These are phyloP conservation scores for Ivindomyrus marchei DNA, from an alignment of 2,113 vertebrate species.

Conservation along the genomic window DNA sequence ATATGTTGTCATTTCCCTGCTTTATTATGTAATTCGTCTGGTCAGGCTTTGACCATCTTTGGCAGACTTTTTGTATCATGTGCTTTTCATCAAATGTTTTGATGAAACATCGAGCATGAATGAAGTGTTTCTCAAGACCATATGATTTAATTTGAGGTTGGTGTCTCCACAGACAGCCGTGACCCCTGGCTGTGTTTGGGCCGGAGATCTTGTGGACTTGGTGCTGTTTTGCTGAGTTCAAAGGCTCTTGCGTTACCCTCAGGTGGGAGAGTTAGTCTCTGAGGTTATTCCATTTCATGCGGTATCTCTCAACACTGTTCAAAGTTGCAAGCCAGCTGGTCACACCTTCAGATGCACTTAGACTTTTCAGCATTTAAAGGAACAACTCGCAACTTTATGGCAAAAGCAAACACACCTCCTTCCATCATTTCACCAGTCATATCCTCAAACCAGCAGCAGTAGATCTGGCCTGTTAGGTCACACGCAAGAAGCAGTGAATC, in stretches of 20 bases:
- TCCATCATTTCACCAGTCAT: not conserved
- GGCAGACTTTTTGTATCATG: not conserved
- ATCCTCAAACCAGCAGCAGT: not conserved
- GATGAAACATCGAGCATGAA: not conserved
- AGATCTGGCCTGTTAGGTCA: not conserved
- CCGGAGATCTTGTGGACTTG: not conserved
- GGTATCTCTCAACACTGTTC: not conserved
- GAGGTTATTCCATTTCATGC: not conserved
- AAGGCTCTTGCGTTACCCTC: not conserved
- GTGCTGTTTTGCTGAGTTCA: not conserved
- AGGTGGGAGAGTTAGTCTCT: not conserved
- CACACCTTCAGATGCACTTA: not conserved
- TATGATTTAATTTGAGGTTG: not conserved
- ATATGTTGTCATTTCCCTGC: not conserved
- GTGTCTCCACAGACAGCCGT: not conserved
- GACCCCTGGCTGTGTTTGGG: not conserved
- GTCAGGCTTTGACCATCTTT: not conserved
- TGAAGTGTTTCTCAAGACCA: not conserved
- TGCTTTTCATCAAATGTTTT: conserved; percentile 1
- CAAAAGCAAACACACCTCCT: not conserved
- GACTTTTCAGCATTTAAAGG: not conserved
- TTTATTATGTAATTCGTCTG: not conserved
- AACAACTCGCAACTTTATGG: not conserved
- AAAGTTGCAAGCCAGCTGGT: not conserved
- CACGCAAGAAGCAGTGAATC: not conserved